Base-by-base conservation (phyloP, 2,888 invertebrate genomes). In the Pollenia angustigena region DNA sequence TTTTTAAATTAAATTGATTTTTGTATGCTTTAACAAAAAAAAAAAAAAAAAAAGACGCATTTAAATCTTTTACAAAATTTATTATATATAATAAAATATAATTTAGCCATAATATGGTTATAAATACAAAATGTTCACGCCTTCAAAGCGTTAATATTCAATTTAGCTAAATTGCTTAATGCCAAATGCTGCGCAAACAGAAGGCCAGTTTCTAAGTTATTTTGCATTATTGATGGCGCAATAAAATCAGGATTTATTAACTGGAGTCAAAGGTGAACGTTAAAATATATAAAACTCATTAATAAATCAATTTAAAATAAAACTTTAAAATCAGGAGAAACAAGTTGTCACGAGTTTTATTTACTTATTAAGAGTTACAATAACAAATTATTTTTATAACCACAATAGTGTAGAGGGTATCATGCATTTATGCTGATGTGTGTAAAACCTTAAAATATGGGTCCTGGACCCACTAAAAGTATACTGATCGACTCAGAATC, bases 121-220 rank as follows among this genome's bases (percentile, higher is more conserved):
- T 44, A 64, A 64, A 76, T 44, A 16, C 52, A n/a, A 66, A 16
- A 54, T 16, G 3, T 56, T 44, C 54, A 54, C 44, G 50, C 44
- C 44, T 44, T 42, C 11, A 74, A 56, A 75, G 18, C 14, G 40
- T 48, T 66, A 23, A 46, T 11, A 62, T 66, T 76, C 64, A 66
- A 76, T 76, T 66, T 46, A 23, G 8, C 32, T n/a, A 44, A 14
- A 75, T 50, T 16, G n/a, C 42, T 40, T 64, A 14, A 12, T 56
- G 23, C 42, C 62, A 64, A 50, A 52, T 18, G 62, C 23, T 52
- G 42, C 52, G 32, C n/a, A 46, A 54, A 62, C 12, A 16, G 52
- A 11, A 16, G 9, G 23, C 9, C 11, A 32, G 14, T 14, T 48
- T 23, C 48, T 48, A n/a, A 8, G 46, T 48, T 48, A 9, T 52